Conservation (phyloP, 92 coral and sea anemone genomes). For the Montipora capitata region DNA sequence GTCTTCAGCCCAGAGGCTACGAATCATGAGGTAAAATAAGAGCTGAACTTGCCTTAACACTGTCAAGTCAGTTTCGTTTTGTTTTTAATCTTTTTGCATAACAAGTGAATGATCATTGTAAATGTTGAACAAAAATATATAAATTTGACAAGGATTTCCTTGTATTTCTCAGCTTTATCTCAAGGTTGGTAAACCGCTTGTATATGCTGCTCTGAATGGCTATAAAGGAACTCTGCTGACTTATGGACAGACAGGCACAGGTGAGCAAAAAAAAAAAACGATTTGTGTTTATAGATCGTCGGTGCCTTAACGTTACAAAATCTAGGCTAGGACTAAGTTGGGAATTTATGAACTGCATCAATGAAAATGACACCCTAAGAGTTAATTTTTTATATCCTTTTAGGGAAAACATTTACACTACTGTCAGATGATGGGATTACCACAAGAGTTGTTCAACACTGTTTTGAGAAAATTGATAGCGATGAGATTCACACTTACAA, state of each 20-base stretch:
- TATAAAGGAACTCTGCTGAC: constrained; percentile 91
- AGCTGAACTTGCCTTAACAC: neutral
- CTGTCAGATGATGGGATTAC: constrained; percentile 93
- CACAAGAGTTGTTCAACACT: constrained; percentile 83
- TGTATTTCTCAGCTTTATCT: constrained; percentile 69
- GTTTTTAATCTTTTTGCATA: too few relatives aligned
- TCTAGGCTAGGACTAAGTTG: neutral
- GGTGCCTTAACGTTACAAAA: too few relatives aligned
- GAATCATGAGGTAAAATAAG: constrained; percentile 73
- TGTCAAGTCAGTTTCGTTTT: neutral
- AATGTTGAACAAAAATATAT: neutral
- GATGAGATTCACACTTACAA: constrained; percentile 91
- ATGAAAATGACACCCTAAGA: neutral
- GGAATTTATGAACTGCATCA: too few relatives aligned
- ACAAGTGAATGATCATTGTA: neutral
- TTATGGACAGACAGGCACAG: constrained; percentile 94
- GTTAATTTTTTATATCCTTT: neutral
- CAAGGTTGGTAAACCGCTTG: constrained; percentile 90
- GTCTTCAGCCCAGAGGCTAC: constrained; percentile 93
- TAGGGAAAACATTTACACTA: constrained; percentile 91
- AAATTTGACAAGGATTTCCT: neutral
- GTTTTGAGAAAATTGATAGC: constrained; percentile 83
- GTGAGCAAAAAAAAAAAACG: constrained; percentile 29
- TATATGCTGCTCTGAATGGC: constrained; percentile 91
- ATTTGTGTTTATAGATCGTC: too few relatives aligned